Evolutionary conservation across 2,888 invertebrate genomes (phyloP).

Genomic region (Gortyna flavago): DNA sequence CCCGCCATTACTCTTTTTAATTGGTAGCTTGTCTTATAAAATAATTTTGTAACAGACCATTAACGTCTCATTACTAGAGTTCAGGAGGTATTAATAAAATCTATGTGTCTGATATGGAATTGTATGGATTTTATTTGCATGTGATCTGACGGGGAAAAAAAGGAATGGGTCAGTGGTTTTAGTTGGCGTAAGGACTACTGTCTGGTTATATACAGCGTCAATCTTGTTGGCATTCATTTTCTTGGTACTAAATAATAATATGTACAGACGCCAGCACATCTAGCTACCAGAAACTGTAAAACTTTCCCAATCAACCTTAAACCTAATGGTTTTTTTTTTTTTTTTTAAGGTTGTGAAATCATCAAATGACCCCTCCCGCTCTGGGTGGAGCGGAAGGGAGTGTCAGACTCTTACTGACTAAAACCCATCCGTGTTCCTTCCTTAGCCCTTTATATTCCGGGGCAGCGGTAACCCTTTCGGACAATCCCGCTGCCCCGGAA

Average conservation of each 20-base stretch:
- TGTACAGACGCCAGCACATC: no score
- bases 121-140: constrained; percentile 38
- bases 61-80: constrained; percentile 62
- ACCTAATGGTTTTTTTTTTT: no score
- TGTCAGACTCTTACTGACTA: no score
- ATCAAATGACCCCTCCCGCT: no score
- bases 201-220: not conserved
- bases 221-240: not conserved
- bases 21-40: constrained; percentile 69
- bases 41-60: constrained; percentile 64
- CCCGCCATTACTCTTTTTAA: constrained; percentile 75
- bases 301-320: no score
- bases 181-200: not conserved
- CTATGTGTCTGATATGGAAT: constrained; percentile 40
- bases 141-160: constrained; percentile 12
- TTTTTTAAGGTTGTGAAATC: no score
- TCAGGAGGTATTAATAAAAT: constrained; percentile 48
- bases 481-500: no score
- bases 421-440: no score
- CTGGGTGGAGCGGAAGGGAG: no score
- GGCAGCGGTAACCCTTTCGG: no score
- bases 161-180: not conserved
- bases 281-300: no score
- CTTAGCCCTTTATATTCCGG: no score
- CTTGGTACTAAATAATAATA: not conserved